Base-by-base conservation (phyloP, 2,113 vertebrate genomes). In the Tichodroma muraria region DNA sequence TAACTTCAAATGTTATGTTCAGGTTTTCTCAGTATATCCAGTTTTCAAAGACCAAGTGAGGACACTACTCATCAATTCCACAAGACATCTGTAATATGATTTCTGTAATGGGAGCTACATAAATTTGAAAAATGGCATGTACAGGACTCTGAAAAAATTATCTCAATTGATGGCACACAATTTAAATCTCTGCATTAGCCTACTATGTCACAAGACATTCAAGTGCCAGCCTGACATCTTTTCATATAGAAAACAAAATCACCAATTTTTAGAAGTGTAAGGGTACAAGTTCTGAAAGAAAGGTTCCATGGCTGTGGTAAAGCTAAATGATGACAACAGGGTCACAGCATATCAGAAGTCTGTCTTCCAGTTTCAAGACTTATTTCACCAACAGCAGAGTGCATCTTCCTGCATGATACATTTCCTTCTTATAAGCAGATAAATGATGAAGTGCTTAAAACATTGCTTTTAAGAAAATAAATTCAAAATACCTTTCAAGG, bases 401-500 rank as follows among this genome's bases (percentile, higher is more conserved):
- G 4, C 27, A 49, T 16, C 24, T 40, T 80, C 54, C 28, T 44
- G 6, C 2, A 1, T 61, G 31, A 35, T 28, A 37, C 1, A 0
- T 33, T 66, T 94, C 40, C 31, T 83, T 72, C 54, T 65, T 78
- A 49, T 0, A 11, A 88, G 47, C 28, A 89, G 37, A 50, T 93
- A 49, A 77, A 61, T 10, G 3, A 31, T n/a, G 3, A 83, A 65
- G 10, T 4, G 7, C 37, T 65, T 57, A 52, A 52, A 92, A 47
- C 44, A 60, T 2, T 63, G 50, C 47, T 80, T 84, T 30, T 57
- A 25, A 59, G 23, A 22, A 89, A 54, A 75, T 22, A 87, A 71
- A 79, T 56, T 24, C 56, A 24, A 40, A 88, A 52, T 22, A 75
- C 8, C 28, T 79, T 95, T 71, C 17, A 57, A 57, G 11, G 53